Conservation (phyloP, 2,797 vertebrate genomes). For the Arctocebus calabarensis region DNA sequence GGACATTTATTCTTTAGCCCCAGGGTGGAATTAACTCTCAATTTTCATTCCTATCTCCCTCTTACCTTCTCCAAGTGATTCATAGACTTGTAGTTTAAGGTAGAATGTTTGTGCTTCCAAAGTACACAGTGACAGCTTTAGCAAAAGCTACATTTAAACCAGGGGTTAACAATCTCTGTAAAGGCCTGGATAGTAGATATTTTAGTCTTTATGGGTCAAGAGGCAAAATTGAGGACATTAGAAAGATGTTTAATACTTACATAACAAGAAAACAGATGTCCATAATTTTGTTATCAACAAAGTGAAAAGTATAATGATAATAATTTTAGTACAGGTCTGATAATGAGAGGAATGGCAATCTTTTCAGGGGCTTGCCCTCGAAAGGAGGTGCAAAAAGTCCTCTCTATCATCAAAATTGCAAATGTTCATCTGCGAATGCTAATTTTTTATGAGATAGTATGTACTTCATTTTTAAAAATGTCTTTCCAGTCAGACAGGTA, state of each 20-base stretch:
- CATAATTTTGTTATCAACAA: not conserved
- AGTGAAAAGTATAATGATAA: not conserved
- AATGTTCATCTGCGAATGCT: slow-evolving; percentile 3
- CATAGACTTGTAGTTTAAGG: not conserved
- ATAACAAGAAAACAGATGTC: not conserved
- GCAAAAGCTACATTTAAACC: not conserved
- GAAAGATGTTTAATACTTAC: slow-evolving; percentile 4
- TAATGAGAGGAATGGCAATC: slow-evolving; percentile 20
- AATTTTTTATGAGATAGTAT: slow-evolving; percentile 7
- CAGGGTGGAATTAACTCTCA: not conserved
- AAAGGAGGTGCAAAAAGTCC: not conserved
- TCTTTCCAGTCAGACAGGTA: not conserved
- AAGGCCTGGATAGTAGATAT: not conserved
- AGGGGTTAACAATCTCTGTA: not conserved
- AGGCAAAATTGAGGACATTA: slow-evolving; percentile 15
- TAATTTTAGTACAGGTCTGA: slow-evolving; percentile 20
- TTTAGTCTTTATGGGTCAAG: slow-evolving; percentile 31
- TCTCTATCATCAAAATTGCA: slow-evolving; percentile 32
- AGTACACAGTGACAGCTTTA: not conserved
- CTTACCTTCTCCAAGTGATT: slow-evolving; percentile 27
- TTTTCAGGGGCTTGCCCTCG: not conserved
- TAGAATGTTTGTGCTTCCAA: slow-evolving; percentile 13
- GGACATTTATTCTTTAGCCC: slow-evolving; percentile 24
- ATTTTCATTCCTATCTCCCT: not conserved
- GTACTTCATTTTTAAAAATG: slow-evolving; percentile 35